These are phyloP conservation scores for Laothoe populi DNA, from an alignment of 2,888 invertebrate species.

Conservation along the genomic window DNA sequence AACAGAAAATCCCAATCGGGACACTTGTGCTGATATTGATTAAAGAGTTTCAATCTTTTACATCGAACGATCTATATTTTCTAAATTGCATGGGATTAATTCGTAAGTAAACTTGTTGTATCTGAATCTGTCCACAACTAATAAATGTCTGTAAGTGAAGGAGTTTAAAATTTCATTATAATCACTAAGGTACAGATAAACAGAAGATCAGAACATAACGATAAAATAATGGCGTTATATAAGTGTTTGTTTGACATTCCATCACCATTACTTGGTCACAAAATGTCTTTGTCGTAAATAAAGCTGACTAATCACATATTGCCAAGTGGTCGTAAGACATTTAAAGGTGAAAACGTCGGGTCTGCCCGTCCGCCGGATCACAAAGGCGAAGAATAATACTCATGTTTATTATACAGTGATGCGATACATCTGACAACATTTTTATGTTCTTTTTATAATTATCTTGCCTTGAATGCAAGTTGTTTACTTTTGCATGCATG, in stretches of 20 bases:
- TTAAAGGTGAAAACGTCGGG: conserved; percentile 50
- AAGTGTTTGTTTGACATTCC: conserved; percentile 43
- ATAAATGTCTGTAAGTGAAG: too few species aligned
- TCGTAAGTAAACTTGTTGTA: too few species aligned
- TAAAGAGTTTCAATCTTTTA: too few species aligned
- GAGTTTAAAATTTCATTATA: background rate
- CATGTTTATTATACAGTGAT: conserved; percentile 7
- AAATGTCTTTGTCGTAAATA: conserved; percentile 43
- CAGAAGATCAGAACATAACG: background rate
- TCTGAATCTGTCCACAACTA: too few species aligned
- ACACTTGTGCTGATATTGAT: too few species aligned
- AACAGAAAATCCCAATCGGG: too few species aligned
- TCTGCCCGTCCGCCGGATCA: conserved; percentile 40
- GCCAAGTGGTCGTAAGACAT: conserved; percentile 41
- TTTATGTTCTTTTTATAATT: conserved; percentile 6
- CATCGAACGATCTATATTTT: too few species aligned
- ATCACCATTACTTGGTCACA: conserved; percentile 40
- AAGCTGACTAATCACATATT: conserved; percentile 47
- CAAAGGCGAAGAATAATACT: conserved; percentile 35
- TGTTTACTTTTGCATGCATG: background rate
- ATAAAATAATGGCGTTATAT: conserved; percentile 21
- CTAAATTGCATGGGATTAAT: too few species aligned
- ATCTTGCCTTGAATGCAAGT: conserved; percentile 8
- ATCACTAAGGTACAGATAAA: too few species aligned
- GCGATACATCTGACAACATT: conserved; percentile 1